phyloP scores from a whole-genome alignment of 2,888 invertebrate species.

The Eupithecia exiguata region DNA sequence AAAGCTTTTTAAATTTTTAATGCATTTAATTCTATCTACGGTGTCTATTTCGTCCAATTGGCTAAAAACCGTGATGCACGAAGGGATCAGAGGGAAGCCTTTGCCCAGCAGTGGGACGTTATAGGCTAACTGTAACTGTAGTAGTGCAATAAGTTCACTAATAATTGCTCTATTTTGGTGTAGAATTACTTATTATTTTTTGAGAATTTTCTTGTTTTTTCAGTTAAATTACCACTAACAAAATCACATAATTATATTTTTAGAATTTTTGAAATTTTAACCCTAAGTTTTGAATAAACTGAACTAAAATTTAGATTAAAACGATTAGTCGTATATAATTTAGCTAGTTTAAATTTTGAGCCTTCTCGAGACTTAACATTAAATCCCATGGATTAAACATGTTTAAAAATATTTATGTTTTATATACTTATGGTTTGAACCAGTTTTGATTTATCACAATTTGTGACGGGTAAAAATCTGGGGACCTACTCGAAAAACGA shows the following conservation, averaged over 20 bases:
- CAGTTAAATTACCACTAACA: not conserved
- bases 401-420: not conserved
- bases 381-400: constrained; percentile 4
- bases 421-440: not conserved
- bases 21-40: too few relatives aligned
- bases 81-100: too few relatives aligned
- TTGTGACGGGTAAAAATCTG: not conserved
- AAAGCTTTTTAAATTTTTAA: too few relatives aligned
- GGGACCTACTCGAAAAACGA: not conserved
- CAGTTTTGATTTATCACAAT: not conserved
- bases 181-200: not conserved
- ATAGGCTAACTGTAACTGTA: not conserved
- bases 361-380: constrained; percentile 31
- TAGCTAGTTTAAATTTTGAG: constrained; percentile 31
- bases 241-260: constrained; percentile 2
- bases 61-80: too few relatives aligned
- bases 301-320: constrained; percentile 18
- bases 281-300: constrained; percentile 19
- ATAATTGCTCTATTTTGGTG: not conserved
- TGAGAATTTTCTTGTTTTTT: not conserved
- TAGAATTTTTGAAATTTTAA: not conserved
- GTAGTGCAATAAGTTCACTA: not conserved
- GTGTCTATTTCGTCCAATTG: too few relatives aligned
- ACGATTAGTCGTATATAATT: not conserved
- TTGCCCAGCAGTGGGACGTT: not conserved